Conservation (phyloP, 2,888 invertebrate species). For the Idaea straminata region DNA sequence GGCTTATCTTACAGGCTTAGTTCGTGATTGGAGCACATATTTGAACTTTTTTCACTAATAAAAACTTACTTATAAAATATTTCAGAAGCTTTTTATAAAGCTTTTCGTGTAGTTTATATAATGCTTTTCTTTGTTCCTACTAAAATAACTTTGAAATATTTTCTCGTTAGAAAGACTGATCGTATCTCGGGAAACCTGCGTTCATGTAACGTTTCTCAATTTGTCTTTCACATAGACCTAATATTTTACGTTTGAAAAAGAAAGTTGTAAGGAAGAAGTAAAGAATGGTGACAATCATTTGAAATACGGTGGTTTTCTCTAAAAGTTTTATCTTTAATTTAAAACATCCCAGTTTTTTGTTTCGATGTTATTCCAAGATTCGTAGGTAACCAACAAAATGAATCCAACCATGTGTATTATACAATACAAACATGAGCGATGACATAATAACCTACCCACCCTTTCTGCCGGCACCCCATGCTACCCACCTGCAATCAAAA, state of each 20-base stretch:
- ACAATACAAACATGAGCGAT: slow-evolving; percentile 44
- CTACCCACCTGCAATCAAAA: slow-evolving; percentile 33
- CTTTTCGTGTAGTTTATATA: not conserved
- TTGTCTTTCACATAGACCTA: not conserved
- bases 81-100: not conserved
- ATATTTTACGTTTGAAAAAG: not conserved
- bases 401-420: slow-evolving; percentile 28
- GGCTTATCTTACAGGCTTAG: not conserved
- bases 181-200: not conserved
- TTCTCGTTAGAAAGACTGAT: not conserved
- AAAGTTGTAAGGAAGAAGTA: not conserved
- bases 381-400: slow-evolving; percentile 3
- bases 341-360: not conserved
- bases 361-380: too few relatives aligned
- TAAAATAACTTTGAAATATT: not conserved
- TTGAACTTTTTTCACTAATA: not conserved
- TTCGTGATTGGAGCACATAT: not conserved
- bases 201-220: not conserved
- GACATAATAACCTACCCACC: slow-evolving; percentile 59
- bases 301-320: not conserved
- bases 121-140: not conserved
- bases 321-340: not conserved
- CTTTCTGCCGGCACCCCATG: slow-evolving; percentile 37
- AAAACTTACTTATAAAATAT: too few relatives aligned
- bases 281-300: not conserved